phyloP scores from a whole-genome alignment of 2,113 vertebrate species.

The Ancistrus triradiatus region DNA sequence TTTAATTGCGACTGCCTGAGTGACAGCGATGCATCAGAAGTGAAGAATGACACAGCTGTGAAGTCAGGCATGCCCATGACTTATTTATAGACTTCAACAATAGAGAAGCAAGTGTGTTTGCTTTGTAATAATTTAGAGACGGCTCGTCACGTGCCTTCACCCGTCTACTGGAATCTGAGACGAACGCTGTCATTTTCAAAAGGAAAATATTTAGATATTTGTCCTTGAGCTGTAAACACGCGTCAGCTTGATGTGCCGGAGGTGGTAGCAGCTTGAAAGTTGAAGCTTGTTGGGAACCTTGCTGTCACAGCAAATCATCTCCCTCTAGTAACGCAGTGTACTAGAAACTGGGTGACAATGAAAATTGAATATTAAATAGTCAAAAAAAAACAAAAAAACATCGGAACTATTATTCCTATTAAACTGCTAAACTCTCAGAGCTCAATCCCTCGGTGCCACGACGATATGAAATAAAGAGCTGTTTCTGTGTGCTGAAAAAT shows the following conservation, averaged over 20 bases:
- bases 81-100: conserved; percentile 26
- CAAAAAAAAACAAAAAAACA: background rate
- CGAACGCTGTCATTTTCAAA: conserved; percentile 3
- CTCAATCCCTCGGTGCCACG: background rate
- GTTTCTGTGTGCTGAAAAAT: conserved; percentile 11
- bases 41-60: background rate
- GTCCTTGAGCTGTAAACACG: conserved; percentile 8
- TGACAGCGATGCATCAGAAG: conserved; percentile 9
- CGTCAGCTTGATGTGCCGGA: conserved; percentile 13
- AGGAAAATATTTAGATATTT: too few relatives aligned
- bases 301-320: too few relatives aligned
- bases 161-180: background rate
- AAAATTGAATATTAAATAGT: too few relatives aligned
- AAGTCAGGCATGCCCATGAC: background rate
- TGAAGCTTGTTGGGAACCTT: conserved; percentile 9
- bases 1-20: background rate
- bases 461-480: background rate
- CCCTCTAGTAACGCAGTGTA: too few relatives aligned
- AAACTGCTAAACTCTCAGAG: conserved; percentile 1
- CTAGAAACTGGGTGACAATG: too few relatives aligned
- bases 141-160: background rate
- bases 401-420: conserved; percentile 8
- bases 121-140: conserved; percentile 18
- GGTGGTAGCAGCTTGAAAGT: conserved; percentile 8
- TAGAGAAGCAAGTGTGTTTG: background rate